A percentile compares a stretch with the other conserved stretches of the same genome.
Evolutionary conservation across 2,888 invertebrate species (phyloP).

Genomic region (Drosophila meridionalis): DNA sequence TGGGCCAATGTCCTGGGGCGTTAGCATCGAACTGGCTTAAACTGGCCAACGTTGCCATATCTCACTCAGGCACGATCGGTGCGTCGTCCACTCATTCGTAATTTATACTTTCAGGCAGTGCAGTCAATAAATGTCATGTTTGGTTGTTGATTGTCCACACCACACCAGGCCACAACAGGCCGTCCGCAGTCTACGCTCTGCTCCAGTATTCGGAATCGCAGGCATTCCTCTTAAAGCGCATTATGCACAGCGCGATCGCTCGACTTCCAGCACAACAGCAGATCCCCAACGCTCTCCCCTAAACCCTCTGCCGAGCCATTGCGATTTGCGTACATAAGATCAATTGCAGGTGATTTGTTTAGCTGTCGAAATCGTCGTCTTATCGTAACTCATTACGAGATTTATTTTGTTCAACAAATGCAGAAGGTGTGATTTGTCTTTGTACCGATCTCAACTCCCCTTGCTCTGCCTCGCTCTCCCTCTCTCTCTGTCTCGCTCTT

Average conservation of each 20-base stretch:
- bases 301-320: conserved; percentile 23
- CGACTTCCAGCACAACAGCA: conserved; percentile 5
- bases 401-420: conserved; percentile 85
- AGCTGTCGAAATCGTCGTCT: conserved; percentile 85
- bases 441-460: conserved; percentile 72
- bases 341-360: conserved; percentile 85
- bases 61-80: conserved; percentile 64
- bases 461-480: background rate
- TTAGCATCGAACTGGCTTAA: conserved; percentile 44
- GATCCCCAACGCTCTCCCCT: background rate
- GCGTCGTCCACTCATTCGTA: conserved; percentile 66
- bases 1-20: conserved; percentile 76
- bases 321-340: conserved; percentile 82
- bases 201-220: conserved; percentile 80
- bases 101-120: conserved; percentile 78
- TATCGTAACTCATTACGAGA: conserved; percentile 85
- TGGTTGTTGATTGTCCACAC: conserved; percentile 79
- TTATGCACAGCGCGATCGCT: conserved; percentile 55
- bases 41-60: conserved; percentile 45
- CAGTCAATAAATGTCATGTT: conserved; percentile 84
- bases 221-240: conserved; percentile 76
- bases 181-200: conserved; percentile 36
- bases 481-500: background rate
- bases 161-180: conserved; percentile 34
- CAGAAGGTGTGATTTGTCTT: conserved; percentile 85